Percentiles rank a stretch among this genome's conserved stretches.
Conservation (phyloP, 1,140 invertebrate species). For the Meteorus sp. region DNA sequence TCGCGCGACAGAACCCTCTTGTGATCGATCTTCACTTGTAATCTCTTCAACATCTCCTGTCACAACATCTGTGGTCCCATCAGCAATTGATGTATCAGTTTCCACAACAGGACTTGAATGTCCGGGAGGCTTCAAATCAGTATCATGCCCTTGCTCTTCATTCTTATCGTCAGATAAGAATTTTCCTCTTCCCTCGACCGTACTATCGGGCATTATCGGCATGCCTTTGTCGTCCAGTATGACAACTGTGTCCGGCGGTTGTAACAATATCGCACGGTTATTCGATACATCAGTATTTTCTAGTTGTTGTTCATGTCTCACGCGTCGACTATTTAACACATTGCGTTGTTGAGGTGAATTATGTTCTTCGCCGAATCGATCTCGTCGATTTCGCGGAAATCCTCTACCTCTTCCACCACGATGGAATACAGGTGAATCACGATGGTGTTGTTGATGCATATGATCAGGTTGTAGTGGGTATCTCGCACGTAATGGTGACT, state of each 20-base stretch:
- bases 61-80: background rate
- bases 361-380: constrained; percentile 45
- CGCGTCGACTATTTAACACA: constrained; percentile 37
- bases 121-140: background rate
- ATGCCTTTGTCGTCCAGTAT: constrained; percentile 43
- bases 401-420: constrained; percentile 42
- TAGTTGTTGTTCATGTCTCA: constrained; percentile 29
- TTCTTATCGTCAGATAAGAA: background rate
- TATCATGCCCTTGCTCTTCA: background rate
- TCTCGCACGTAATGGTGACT: constrained; percentile 37
- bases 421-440: constrained; percentile 40
- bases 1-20: constrained; percentile 16
- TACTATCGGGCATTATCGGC: constrained; percentile 35
- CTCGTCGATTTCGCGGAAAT: constrained; percentile 36
- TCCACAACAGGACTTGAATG: background rate
- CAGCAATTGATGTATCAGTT: background rate
- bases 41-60: constrained; percentile 13
- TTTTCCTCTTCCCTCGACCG: constrained; percentile 11
- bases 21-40: constrained; percentile 21
- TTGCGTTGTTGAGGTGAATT: constrained; percentile 37
- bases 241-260: constrained; percentile 38
- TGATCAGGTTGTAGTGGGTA: constrained; percentile 34
- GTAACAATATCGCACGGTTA: constrained; percentile 27
- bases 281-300: constrained; percentile 30
- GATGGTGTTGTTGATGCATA: constrained; percentile 29